Base-by-base conservation (phyloP, 2,797 vertebrate species). In the Menidia menidia region DNA sequence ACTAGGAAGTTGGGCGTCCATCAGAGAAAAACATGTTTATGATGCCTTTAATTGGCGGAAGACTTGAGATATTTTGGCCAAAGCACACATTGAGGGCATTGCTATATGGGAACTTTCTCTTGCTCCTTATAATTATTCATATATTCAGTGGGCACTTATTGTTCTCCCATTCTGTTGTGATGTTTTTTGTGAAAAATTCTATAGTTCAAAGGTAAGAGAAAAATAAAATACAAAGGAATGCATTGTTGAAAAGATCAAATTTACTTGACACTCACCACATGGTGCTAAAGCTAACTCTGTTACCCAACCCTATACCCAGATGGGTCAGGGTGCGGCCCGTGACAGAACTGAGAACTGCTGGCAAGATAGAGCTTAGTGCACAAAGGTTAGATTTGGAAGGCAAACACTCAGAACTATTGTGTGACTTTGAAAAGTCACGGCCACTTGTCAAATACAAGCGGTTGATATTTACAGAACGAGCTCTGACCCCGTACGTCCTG, bases 41-140 rank as follows among this genome's bases (percentile, higher is more conserved):
- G 88, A 92, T 82, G 81, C 93, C 92, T 93, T 92, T 93, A 92
- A 92, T 92, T 92, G 90, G 88, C 76, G 56, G 82, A 92, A 90
- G 90, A 78, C 87, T 82, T 30, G 48, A 84, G 80, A 83, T 82
- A 51, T 74, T 85, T 87, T 67, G 78, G 94, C 94, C 93, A 95
- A 96, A 88, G 81, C 88, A 95, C 95, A 95, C 81, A 94, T 25
- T 63, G 90, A 91, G 92, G 88, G n/a, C 85, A 89, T 82, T 56
- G 80, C 89, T 93, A 91, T 93, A 92, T 94, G 89, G 64, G 64
- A 93, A 86, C 50, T 59, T 84, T 75, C 50, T 51, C 57, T 41
- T 41, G 13, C 44, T 71, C 50, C n/a, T 75, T 83, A 55, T 61
- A 87, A 90, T 89, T 91, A 92, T 18, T 44, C 90, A 82, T 43